Base-by-base conservation (phyloP, 2,888 invertebrate genomes). In the Netelia fuscicornis region DNA sequence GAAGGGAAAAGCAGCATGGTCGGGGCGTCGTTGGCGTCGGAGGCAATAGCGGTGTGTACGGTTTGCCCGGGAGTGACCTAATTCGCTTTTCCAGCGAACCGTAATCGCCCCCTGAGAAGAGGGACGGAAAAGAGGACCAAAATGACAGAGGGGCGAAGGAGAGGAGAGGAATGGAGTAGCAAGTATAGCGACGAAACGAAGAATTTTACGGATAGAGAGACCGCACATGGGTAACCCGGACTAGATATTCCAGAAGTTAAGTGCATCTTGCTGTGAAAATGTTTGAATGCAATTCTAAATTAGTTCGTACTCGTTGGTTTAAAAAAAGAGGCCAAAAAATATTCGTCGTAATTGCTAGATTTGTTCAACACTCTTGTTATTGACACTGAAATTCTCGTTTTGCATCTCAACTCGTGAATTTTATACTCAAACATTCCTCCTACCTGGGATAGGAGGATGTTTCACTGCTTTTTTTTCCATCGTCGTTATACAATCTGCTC, bases 51-150 rank as follows among this genome's bases (percentile, higher is more conserved):
- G 65, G 70, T 79, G 75, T 85, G 71, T 79, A 85, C 52, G 70
- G 78, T 58, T 85, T 60, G 82, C 85, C 85, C 82, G 79, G 85
- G 85, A 82, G 75, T 88, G 88, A 88, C 88, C 88, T 75, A 88
- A 88, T 88, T 88, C 76, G 85, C 84, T 83, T 74, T 82, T 70
- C 81, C 81, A 68, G 75, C 78, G 80, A 82, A 86, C 85, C 86
- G 84, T 85, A 87, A 87, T 84, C 75, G 77, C 80, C 20, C 65
- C 74, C 58, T 30, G 77, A 77, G 68, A 20, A 56, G 62, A 56
- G 68, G 62, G 81, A 74, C 25, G 64, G 30, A 74, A 75, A 79
- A 84, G 76, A 72, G 75, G 71, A 74, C 75, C 78, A 52, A 71
- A 82, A 75, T 81, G 78, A 62, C 62, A 54, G 6, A 44, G 65